phyloP scores from a whole-genome alignment of 2,888 invertebrate genomes.

The Coleophora flavipennella region DNA sequence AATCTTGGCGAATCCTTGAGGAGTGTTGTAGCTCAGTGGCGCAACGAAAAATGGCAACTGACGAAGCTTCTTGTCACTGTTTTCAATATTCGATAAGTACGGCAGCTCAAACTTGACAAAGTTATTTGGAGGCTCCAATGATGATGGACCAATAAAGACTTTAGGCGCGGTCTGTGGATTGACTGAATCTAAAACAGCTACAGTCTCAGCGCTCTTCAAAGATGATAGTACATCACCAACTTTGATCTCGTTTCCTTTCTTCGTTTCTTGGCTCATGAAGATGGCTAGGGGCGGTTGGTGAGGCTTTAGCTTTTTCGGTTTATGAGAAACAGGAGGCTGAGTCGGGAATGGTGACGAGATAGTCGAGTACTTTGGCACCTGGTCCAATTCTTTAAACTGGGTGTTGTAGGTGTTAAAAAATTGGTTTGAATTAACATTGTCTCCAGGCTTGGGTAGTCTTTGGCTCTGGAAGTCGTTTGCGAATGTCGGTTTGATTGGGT shows the following conservation, averaged over 20 bases:
- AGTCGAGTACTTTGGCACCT: slow-evolving; percentile 53
- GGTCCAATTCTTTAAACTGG: slow-evolving; percentile 32
- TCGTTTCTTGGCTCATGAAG: slow-evolving; percentile 75
- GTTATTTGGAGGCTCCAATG: slow-evolving; percentile 78
- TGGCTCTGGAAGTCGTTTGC: slow-evolving; percentile 38
- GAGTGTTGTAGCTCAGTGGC: slow-evolving; percentile 87
- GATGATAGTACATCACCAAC: slow-evolving; percentile 80
- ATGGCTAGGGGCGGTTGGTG: slow-evolving; percentile 90
- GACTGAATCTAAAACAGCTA: slow-evolving; percentile 83
- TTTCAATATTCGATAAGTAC: slow-evolving; percentile 82
- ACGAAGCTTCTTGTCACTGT: slow-evolving; percentile 80
- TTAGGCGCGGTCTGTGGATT: slow-evolving; percentile 78
- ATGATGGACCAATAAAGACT: slow-evolving; percentile 87
- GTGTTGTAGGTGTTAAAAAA: slow-evolving; percentile 40
- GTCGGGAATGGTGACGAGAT: slow-evolving; percentile 50
- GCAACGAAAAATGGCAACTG: slow-evolving; percentile 89
- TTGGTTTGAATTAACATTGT: slow-evolving; percentile 20
- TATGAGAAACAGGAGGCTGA: slow-evolving; percentile 52
- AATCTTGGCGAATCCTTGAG: slow-evolving; percentile 87
- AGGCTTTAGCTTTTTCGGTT: slow-evolving; percentile 76
- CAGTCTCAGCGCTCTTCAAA: slow-evolving; percentile 79
- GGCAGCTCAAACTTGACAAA: slow-evolving; percentile 88
- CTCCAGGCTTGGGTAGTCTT: slow-evolving; percentile 30
- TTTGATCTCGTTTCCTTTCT: slow-evolving; percentile 65
- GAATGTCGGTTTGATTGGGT: slow-evolving; percentile 32